Base-by-base conservation (phyloP, 2,797 vertebrate species). In the Pachyuromys duprasi region DNA sequence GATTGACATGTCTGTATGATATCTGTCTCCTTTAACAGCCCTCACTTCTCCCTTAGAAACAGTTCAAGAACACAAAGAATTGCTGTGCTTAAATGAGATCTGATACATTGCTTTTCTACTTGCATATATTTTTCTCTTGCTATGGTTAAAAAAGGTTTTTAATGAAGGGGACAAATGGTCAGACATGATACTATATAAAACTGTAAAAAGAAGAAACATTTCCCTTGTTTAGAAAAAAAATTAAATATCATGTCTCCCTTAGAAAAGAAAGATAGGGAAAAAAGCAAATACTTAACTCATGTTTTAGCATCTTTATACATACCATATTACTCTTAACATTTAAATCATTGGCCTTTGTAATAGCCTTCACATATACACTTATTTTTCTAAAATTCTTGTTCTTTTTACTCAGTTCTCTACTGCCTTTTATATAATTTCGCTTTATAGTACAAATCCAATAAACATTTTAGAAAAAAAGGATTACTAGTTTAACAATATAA, bases 1-100 rank as follows among this genome's bases (percentile, higher is more conserved):
- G 98, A 98, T 8, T 98, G 98, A 98, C 98, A 96, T 96, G 97
- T 60, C 91, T 94, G 42, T 95, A 96, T 92, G 86, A 97, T 97
- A 95, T 90, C 96, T 31, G 9, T 69, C 97, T 97, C 87, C 88
- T 96, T 98, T 97, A 93, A 95, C 90, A 97, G 87, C 11, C 18
- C n/a, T 94, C 45, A 91, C 60, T 31, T 45, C 80, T 94, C 26
- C 81, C 90, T 80, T 90, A 93, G 75, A 83, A 96, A 5, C 60
- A 87, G 94, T 98, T 90, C 80, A 86, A 57, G 94, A 53, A 49
- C 82, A 95, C 39, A 91, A 90, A 95, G 90, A 97, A 91, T 74
- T 94, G 69, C 49, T 31, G 82, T 88, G 86, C 93, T 62, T 91
- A 97, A 97, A 97, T 94, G 33, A 94, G 86, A 33, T 57, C 80